Conservation (phyloP, 2,888 invertebrate genomes). For the Ariolimax columbianus region DNA sequence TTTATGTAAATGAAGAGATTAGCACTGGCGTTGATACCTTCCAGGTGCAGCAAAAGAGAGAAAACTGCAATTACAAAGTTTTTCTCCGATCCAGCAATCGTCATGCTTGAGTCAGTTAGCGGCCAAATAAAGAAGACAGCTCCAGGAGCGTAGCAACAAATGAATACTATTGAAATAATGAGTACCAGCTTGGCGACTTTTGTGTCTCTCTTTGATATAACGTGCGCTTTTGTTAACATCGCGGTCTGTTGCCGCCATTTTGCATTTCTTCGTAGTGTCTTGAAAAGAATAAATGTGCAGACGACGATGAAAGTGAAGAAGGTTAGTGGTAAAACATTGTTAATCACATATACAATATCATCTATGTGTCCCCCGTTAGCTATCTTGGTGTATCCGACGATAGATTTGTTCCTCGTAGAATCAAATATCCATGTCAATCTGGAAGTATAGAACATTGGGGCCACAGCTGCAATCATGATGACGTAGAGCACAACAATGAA, state of each 20-base stretch:
- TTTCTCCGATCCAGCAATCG: neutral
- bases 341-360: neutral
- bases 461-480: neutral
- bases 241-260: conserved; percentile 12
- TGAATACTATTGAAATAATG: conserved; percentile 19
- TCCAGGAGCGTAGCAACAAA: conserved; percentile 22
- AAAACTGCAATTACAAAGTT: neutral
- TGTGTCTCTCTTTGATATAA: neutral
- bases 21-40: conserved; percentile 7
- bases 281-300: neutral
- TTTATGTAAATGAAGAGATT: conserved; percentile 8
- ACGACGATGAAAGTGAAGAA: conserved; percentile 9
- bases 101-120: neutral
- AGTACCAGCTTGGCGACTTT: conserved; percentile 3
- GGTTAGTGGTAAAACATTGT: conserved; percentile 16
- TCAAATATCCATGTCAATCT: neutral
- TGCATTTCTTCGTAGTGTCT: neutral
- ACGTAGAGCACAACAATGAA: neutral
- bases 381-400: neutral
- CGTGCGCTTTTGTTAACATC: neutral
- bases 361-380: neutral
- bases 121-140: conserved; percentile 15
- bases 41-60: neutral
- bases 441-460: conserved; percentile 1
- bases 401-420: neutral